A percentile compares a stretch with the other conserved stretches of the same genome.
Evolutionary conservation across 2,113 vertebrate genomes (phyloP).

Genomic region (Tetraodon nigroviridis): DNA sequence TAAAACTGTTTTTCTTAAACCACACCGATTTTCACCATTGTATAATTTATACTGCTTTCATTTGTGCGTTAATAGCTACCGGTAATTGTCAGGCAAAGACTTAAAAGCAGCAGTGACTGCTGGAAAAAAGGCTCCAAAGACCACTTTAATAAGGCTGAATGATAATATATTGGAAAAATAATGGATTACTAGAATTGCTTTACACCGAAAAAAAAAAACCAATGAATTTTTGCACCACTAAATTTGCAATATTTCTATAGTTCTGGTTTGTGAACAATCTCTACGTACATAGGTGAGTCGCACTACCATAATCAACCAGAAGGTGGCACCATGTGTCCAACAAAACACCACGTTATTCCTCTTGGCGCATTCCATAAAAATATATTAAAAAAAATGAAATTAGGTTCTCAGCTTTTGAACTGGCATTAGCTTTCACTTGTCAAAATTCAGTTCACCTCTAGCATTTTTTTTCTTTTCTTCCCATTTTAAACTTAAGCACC

Average conservation of each 20-base stretch:
- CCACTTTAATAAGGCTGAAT: too few relatives aligned
- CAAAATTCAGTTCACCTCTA: too few relatives aligned
- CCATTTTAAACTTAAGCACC: too few relatives aligned
- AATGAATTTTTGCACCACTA: background rate
- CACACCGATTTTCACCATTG: slow-evolving; percentile 50
- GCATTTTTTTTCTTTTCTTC: too few relatives aligned
- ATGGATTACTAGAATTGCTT: too few relatives aligned
- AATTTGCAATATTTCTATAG: background rate
- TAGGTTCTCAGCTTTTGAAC: background rate
- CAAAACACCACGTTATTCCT: background rate
- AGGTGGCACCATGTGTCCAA: slow-evolving; percentile 43
- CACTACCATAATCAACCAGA: slow-evolving; percentile 32
- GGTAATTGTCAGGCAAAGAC: too few relatives aligned
- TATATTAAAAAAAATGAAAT: background rate
- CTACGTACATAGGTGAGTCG: background rate
- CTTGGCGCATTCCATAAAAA: background rate
- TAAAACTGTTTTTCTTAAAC: slow-evolving; percentile 77
- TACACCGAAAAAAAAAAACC: too few relatives aligned
- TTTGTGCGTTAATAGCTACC: too few relatives aligned
- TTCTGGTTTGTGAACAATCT: background rate
- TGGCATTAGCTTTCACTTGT: too few relatives aligned
- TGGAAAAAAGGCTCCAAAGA: too few relatives aligned
- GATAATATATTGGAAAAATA: too few relatives aligned
- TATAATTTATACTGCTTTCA: slow-evolving; percentile 27
- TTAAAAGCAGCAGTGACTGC: too few relatives aligned